These are phyloP conservation scores for Bombus affinis DNA, from an alignment of 1,140 invertebrate species.

Conservation along the genomic window DNA sequence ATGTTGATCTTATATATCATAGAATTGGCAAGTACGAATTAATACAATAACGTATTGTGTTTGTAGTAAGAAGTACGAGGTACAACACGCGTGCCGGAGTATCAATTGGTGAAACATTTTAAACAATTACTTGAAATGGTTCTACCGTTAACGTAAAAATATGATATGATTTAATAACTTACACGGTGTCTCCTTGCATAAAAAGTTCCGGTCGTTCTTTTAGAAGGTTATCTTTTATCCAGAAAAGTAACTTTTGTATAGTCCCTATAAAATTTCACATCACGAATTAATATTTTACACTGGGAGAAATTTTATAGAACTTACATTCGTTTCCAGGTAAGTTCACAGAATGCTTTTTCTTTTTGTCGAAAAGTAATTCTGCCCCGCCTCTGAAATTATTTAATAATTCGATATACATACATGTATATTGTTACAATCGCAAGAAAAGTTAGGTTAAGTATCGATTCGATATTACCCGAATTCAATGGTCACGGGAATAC, in stretches of 20 bases:
- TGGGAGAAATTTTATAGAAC: slow-evolving; percentile 44
- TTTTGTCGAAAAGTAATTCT: slow-evolving; percentile 92
- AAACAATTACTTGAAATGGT: neutral
- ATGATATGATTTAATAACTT: slow-evolving; percentile 76
- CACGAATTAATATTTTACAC: neutral
- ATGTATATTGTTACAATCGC: neutral
- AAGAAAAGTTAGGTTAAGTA: slow-evolving; percentile 23
- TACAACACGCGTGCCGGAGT: neutral
- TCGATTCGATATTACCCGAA: slow-evolving; percentile 69
- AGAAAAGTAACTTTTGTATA: slow-evolving; percentile 88
- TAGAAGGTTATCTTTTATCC: slow-evolving; percentile 93
- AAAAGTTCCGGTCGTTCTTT: slow-evolving; percentile 95
- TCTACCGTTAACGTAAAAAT: neutral
- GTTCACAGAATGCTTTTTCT: slow-evolving; percentile 87
- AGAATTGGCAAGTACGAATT: slow-evolving; percentile 36
- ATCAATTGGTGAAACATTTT: neutral
- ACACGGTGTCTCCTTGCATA: slow-evolving; percentile 91
- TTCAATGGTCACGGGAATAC: slow-evolving; percentile 68
- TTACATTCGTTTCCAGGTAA: slow-evolving; percentile 84
- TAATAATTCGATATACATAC: slow-evolving; percentile 3
- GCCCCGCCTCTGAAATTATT: slow-evolving; percentile 89
- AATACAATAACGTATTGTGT: slow-evolving; percentile 22
- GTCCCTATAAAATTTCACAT: slow-evolving; percentile 85
- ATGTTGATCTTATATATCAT: slow-evolving; percentile 21
- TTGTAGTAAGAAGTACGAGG: neutral